Evolutionary conservation across 2,113 vertebrate species (phyloP), one percentile per base, ranked within the genome.

Genomic region (Forbesichthys papilliferus): DNA sequence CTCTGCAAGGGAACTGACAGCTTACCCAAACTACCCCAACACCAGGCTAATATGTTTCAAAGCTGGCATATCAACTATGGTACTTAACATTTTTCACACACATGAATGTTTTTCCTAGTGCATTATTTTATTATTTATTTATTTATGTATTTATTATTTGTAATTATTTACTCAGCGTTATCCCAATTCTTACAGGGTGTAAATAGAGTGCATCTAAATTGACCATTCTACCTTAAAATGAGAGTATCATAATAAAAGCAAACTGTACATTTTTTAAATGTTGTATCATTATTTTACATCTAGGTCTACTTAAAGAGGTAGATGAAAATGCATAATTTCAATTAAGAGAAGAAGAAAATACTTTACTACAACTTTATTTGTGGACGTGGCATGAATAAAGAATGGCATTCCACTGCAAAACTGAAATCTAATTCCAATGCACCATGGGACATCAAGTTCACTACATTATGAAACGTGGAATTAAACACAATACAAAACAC

Each of bases 231-330:
- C 78, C 84, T 84, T 77, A 83, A 83, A 85, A 81, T 56, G 53
- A 80, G 78, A 79, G 78, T 88, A 87, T 88, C 79, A 87, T 83
- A 91, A 88, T 89, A 91, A 90, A 90, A 85, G 68, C 75, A 82
- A 78, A 81, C 82, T 86, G 85, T 84, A 87, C 82, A 86, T 84
- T 89, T 90, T 89, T 87, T 46, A 87, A 84, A 2, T 68, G 69
- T 73, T 80, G 79, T 11, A 33, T 33, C 33, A 46, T 14, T 10
- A 6, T 68, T 69, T 83, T 69, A 47, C 54, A 11, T n/a, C 8
- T 42, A 20, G 20, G 20, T 2, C 20, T 27, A 27, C 27, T 27
- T 27, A 27, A 27, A 27, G 27, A 27, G 27, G 27, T 27, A 27
- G 27, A 27, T 27, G 27, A 27, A 27, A 27, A 27, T 27, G 27